Evolutionary conservation across 1,140 invertebrate species (phyloP).

Genomic region (Nymphalis io): DNA sequence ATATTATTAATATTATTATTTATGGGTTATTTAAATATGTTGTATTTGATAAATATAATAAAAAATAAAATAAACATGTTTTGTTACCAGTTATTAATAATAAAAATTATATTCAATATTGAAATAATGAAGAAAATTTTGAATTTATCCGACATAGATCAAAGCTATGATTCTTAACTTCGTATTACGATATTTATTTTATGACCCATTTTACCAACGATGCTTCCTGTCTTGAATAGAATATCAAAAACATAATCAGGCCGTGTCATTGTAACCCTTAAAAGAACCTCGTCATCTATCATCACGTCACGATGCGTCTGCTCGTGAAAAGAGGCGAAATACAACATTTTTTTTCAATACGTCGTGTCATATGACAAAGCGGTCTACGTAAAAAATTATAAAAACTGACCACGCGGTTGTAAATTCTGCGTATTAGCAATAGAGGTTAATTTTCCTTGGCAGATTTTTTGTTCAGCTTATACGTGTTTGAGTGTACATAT

Average conservation of each 20-base stretch:
- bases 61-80: too few species aligned
- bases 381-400: conserved; percentile 32
- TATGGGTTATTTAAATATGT: too few species aligned
- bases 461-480: conserved; percentile 29
- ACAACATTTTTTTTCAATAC: conserved; percentile 43
- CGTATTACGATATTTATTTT: not conserved
- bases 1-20: too few species aligned
- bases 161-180: too few species aligned
- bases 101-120: too few species aligned
- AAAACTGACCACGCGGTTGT: conserved; percentile 31
- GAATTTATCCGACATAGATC: too few species aligned
- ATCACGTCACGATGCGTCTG: conserved; percentile 37
- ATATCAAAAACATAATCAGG: conserved; percentile 31
- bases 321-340: conserved; percentile 41
- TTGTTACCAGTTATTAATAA: too few species aligned
- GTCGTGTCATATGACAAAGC: conserved; percentile 37
- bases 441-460: conserved; percentile 10
- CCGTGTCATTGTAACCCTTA: conserved; percentile 29
- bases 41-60: too few species aligned
- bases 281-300: conserved; percentile 42
- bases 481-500: conserved; percentile 18
- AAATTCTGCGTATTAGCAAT: conserved; percentile 11
- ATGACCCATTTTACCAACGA: not conserved
- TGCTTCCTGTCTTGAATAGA: conserved; percentile 2
- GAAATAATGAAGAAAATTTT: too few species aligned